These are phyloP conservation scores for Pelosia muscerda DNA, from an alignment of 2,888 invertebrate species.

Conservation along the genomic window DNA sequence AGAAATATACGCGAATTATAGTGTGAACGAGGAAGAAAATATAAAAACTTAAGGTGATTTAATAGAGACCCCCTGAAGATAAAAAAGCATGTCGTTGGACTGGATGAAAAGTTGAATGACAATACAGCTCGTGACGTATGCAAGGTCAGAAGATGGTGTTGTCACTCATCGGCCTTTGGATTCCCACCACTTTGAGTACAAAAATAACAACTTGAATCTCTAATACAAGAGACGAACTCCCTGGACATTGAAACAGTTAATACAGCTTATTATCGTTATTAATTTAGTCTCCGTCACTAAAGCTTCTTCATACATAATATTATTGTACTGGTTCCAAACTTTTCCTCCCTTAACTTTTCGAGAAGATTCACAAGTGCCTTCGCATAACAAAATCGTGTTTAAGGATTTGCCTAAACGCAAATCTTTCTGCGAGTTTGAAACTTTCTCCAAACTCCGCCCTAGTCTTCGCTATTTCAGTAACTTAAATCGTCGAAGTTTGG, in stretches of 20 bases:
- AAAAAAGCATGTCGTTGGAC: too few species aligned
- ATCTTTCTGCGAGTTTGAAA: not conserved
- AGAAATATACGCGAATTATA: not conserved
- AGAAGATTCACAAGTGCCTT: not conserved
- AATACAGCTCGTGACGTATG: not conserved
- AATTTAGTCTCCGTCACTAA: not conserved
- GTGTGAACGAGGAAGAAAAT: too few species aligned
- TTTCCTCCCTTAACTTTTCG: not conserved
- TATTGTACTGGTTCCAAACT: not conserved
- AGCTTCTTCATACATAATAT: not conserved
- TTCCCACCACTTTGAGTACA: too few species aligned
- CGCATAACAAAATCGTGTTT: constrained; percentile 1
- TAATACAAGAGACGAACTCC: not conserved
- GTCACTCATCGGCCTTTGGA: too few species aligned
- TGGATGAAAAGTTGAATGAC: not conserved
- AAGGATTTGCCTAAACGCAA: not conserved
- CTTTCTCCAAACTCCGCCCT: not conserved
- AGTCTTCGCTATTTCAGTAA: not conserved
- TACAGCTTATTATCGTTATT: not conserved
- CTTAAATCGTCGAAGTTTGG: not conserved
- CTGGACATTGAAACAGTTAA: not conserved
- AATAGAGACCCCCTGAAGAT: too few species aligned
- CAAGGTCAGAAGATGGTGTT: not conserved
- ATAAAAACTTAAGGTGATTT: too few species aligned
- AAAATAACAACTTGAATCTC: not conserved